Base-by-base conservation (phyloP, 2,888 invertebrate species). In the Gasteruption jaculator region DNA sequence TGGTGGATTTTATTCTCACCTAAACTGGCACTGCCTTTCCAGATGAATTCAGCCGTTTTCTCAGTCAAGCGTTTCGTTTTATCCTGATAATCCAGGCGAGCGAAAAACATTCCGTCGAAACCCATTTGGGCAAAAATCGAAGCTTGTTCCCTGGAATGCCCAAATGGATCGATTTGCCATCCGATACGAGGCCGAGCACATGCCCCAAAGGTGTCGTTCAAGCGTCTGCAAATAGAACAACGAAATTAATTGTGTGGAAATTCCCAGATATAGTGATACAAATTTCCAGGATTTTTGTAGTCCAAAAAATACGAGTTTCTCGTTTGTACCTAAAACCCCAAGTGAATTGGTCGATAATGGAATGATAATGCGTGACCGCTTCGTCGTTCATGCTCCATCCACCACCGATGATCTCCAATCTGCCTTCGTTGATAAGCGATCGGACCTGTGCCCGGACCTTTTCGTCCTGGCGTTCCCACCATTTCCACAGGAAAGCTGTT, bases 371-470 rank as follows among this genome's bases (percentile, higher is more conserved):
- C 0, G 81, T 76, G 0, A 76, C 75, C 0, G 85, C 86, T 61
- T 81, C 90, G 53, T 91, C 91, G 57, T 90, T 88, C 89, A 90
- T 89, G 52, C 82, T 83, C 88, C 88, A 88, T 0, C 81, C 87
- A 0, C 88, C 88, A 0, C 86, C 82, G 5, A 83, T 82, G 48
- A 90, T 83, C 72, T 87, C 86, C 20, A 89, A 71, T 46, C 85
- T 78, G 0, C 89, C 90, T 50, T 80, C 76, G 0, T 80, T 72
- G 1, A 93, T 85, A 20, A 91, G 72, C 5, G 72, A 71, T 42
- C 76, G 79, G 14, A 64, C 56, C 3, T 78, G 64, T 11, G 79
- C 70, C 49, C 79, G 76, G 0, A 75, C 71, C 1, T 64, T 66
- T 0, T 80, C 75, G 4, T 76, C 63, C 62, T 91, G 91, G 1